A percentile compares a stretch with the other conserved stretches of the same genome.
phyloP scores from a whole-genome alignment of 2,113 vertebrate genomes.

The Glaucidium brasilianum region DNA sequence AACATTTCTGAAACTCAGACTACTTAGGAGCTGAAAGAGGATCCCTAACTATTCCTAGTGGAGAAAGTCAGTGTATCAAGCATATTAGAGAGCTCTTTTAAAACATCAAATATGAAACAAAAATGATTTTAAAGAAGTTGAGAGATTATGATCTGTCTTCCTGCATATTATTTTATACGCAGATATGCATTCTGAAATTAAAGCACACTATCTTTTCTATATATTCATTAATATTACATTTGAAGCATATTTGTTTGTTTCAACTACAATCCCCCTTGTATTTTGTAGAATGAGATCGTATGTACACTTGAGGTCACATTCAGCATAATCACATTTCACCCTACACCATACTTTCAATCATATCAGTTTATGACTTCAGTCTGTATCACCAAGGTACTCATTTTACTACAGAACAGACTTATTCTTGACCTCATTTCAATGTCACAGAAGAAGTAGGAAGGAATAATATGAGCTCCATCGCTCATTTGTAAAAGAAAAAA shows the following conservation, averaged over 20 bases:
- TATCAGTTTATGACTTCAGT: background rate
- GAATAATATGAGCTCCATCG: background rate
- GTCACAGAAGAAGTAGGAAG: background rate
- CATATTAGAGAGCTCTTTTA: background rate
- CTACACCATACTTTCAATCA: background rate
- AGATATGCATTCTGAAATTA: background rate
- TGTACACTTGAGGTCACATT: background rate
- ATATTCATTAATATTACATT: background rate
- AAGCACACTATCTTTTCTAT: background rate
- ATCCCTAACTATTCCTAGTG: background rate
- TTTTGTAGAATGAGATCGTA: background rate
- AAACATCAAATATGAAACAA: background rate
- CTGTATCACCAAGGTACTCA: background rate
- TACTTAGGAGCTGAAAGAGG: background rate
- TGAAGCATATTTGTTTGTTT: background rate
- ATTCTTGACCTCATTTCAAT: background rate
- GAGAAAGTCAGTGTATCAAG: background rate
- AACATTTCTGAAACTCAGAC: background rate
- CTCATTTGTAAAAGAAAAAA: background rate
- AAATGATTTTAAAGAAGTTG: background rate
- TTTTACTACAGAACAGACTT: background rate
- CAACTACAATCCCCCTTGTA: background rate
- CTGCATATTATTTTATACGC: background rate
- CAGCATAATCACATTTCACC: background rate
- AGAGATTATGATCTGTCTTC: background rate